Percentiles rank a stretch among this genome's conserved stretches.
Evolutionary conservation across 2,888 invertebrate species (phyloP).

Genomic region (Hoplodrina ambigua): DNA sequence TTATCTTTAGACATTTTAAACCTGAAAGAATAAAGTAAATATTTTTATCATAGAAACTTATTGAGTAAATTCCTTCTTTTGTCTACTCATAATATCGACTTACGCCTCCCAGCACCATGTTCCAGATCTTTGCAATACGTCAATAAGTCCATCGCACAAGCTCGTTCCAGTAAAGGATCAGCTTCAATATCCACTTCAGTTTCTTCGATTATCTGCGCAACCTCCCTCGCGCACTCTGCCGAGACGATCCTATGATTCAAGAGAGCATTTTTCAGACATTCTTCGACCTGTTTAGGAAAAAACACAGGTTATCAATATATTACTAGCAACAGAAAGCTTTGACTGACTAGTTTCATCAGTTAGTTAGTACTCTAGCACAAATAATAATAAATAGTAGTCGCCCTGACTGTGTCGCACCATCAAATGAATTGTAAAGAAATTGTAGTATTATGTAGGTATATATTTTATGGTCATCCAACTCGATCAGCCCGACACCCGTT

Average conservation of each 20-base stretch:
- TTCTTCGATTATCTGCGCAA: constrained; percentile 96
- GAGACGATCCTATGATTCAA: constrained; percentile 93
- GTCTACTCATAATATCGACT: constrained; percentile 74
- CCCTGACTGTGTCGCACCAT: neutral
- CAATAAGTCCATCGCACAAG: constrained; percentile 96
- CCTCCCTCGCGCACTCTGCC: constrained; percentile 94
- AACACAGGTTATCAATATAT: neutral
- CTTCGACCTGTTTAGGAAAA: constrained; percentile 92
- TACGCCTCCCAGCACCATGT: constrained; percentile 97
- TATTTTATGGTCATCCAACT: too few species aligned
- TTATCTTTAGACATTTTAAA: constrained; percentile 93
- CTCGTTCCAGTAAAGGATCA: constrained; percentile 97
- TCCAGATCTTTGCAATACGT: constrained; percentile 95
- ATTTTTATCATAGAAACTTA: neutral
- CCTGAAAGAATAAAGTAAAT: constrained; percentile 88
- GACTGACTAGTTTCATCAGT: neutral
- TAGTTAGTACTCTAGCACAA: neutral
- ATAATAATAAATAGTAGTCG: too few species aligned
- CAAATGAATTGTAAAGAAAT: neutral
- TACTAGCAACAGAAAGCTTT: neutral
- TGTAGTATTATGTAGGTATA: neutral
- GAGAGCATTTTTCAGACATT: constrained; percentile 97
- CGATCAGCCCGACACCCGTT: too few species aligned
- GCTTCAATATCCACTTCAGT: constrained; percentile 98
- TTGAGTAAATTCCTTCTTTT: neutral